Evolutionary conservation across 2,113 vertebrate species (phyloP), one percentile per base, ranked within the genome.

Genomic region (Scophthalmus maximus): DNA sequence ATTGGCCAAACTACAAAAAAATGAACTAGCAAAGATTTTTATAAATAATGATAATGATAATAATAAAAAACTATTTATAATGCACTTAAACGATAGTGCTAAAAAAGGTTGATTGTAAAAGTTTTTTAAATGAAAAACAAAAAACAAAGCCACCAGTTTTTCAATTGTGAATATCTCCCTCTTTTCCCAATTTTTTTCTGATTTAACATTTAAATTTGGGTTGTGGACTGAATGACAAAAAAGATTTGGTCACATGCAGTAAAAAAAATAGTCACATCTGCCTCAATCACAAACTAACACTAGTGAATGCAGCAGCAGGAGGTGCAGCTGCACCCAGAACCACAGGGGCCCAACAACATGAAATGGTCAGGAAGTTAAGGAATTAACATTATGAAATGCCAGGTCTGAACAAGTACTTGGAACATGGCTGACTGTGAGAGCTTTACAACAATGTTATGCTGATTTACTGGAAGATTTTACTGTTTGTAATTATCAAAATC

Each of bases 301-400:
- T 51, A 36, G 50, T 42, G 38, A 84, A 44, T 10, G 20, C 27
- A 73, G 47, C 68, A 56, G 68, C 78, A 58, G 76, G 76, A 27
- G 76, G 42, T 49, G 52, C 71, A 76, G 76, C 72, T 76, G 72
- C 72, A 72, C 81, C 72, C 46, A 40, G 25, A 69, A 57, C 76
- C 76, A 72, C 72, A 34, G 67, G 80, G 63, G 70, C 59, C 32
- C 23, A 30, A 29, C 65, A 60, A 70, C 70, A 83, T 60, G 42
- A 69, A 61, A 69, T 66, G 55, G 49, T 51, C 72, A 52, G 81
- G 76, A 70, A 51, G 71, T 62, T 61, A 46, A 78, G 42, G 65
- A 65, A 67, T 71, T 62, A 49, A 75, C 30, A 58, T 42, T 47
- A 71, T 38, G 5, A 74, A 32, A 12, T 64, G 38, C 27, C 38